phyloP scores from a whole-genome alignment of 1,140 invertebrate genomes.

The Drosophila navojoa region DNA sequence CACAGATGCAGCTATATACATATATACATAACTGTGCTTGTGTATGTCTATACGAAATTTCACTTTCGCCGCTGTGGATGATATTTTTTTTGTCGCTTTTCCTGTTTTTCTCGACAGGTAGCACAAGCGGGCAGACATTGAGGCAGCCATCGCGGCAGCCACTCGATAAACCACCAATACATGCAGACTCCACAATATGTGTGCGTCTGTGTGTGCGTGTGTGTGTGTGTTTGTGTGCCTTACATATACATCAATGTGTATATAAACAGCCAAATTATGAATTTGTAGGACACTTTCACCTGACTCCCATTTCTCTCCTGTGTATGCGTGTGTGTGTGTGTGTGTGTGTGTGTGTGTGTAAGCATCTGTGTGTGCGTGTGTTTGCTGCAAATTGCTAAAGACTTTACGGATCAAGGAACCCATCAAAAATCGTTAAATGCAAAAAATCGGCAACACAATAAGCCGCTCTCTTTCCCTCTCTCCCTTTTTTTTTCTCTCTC shows the following conservation, averaged over 20 bases:
- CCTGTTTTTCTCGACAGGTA: conserved; percentile 36
- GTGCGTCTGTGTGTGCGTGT: conserved; percentile 15
- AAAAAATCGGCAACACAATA: conserved; percentile 57
- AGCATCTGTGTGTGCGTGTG: conserved; percentile 21
- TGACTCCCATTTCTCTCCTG: conserved; percentile 12
- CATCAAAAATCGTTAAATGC: conserved; percentile 82
- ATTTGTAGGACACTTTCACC: conserved; percentile 69
- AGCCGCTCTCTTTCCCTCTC: not conserved
- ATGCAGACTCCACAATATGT: conserved; percentile 11
- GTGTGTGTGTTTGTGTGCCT: conserved; percentile 20
- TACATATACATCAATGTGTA: conserved; percentile 45
- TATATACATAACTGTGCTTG: not conserved
- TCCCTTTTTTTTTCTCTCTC: too few relatives aligned
- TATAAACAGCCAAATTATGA: conserved; percentile 77
- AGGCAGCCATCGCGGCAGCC: conserved; percentile 52
- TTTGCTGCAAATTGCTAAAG: conserved; percentile 56
- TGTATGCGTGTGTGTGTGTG: not conserved
- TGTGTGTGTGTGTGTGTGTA: too few relatives aligned
- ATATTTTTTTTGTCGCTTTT: conserved; percentile 33
- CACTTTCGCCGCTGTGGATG: conserved; percentile 59
- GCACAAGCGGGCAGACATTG: conserved; percentile 64
- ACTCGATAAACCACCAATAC: conserved; percentile 74
- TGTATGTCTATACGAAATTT: conserved; percentile 44
- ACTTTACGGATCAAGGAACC: conserved; percentile 78
- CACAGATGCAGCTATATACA: not conserved